phyloP scores from a whole-genome alignment of 2,797 vertebrate species.

The Linurgus olivaceus region DNA sequence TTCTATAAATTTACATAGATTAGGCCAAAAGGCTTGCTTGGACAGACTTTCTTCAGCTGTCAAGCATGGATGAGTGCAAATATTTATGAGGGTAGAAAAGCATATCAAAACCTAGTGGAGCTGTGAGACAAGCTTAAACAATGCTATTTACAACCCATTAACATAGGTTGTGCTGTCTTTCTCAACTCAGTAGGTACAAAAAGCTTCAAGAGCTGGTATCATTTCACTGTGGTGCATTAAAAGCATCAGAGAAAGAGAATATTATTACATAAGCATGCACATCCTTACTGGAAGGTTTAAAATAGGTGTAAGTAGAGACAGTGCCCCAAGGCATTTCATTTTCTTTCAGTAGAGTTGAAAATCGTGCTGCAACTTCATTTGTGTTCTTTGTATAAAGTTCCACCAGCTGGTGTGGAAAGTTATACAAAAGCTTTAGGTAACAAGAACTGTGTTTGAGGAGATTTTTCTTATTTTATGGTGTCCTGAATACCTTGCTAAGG shows the following conservation, averaged over 20 bases:
- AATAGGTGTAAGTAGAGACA: background rate
- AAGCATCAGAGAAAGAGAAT: background rate
- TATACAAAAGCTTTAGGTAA: background rate
- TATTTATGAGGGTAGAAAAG: conserved; percentile 1
- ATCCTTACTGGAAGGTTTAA: background rate
- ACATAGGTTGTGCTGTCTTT: background rate
- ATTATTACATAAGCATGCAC: background rate
- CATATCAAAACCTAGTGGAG: background rate
- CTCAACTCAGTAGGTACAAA: background rate
- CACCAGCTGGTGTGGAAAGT: background rate
- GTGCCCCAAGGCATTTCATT: background rate
- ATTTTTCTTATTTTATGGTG: background rate
- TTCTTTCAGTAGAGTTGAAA: background rate
- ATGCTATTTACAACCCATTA: background rate
- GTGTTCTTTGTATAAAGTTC: background rate
- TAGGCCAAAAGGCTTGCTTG: background rate
- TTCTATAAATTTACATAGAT: background rate
- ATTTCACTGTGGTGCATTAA: background rate
- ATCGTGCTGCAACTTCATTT: background rate
- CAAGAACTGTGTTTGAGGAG: rapidly evolving
- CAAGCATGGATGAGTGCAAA: background rate
- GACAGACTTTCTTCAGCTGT: background rate
- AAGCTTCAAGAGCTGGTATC: background rate
- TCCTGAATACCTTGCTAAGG: background rate
- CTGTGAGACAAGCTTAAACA: background rate